These are phyloP conservation scores for Eulemur macaco DNA, from an alignment of 2,113 vertebrate genomes.

Conservation along the genomic window DNA sequence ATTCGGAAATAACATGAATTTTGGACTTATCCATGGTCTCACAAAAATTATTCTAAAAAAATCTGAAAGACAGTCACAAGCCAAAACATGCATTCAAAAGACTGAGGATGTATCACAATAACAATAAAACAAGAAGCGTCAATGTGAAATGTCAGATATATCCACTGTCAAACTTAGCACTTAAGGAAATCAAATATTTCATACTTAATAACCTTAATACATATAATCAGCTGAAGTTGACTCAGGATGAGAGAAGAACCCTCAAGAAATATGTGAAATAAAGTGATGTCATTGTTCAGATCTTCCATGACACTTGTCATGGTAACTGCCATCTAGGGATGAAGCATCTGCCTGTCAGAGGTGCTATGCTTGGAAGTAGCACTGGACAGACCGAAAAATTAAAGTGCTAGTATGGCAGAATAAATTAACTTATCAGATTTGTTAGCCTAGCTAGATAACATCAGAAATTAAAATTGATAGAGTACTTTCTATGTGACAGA, in stretches of 20 bases:
- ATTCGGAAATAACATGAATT: too few species aligned
- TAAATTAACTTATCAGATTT: background rate
- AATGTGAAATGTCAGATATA: too few species aligned
- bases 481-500: background rate
- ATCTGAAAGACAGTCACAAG: too few species aligned
- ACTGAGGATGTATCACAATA: too few species aligned
- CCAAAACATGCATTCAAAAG: too few species aligned
- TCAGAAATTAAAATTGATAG: background rate
- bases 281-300: background rate
- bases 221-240: background rate
- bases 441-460: background rate
- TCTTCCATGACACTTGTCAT: background rate
- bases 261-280: background rate
- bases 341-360: background rate
- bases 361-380: background rate
- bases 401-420: background rate
- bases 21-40: too few species aligned
- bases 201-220: too few species aligned
- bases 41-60: too few species aligned
- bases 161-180: too few species aligned
- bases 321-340: background rate
- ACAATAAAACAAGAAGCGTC: too few species aligned
- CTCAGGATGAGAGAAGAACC: background rate
- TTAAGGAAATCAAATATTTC: too few species aligned
- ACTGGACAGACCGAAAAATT: background rate